Evolutionary conservation across 2,888 invertebrate genomes (phyloP), one percentile per base, ranked within the genome.

Genomic region (Archips crataeganus): DNA sequence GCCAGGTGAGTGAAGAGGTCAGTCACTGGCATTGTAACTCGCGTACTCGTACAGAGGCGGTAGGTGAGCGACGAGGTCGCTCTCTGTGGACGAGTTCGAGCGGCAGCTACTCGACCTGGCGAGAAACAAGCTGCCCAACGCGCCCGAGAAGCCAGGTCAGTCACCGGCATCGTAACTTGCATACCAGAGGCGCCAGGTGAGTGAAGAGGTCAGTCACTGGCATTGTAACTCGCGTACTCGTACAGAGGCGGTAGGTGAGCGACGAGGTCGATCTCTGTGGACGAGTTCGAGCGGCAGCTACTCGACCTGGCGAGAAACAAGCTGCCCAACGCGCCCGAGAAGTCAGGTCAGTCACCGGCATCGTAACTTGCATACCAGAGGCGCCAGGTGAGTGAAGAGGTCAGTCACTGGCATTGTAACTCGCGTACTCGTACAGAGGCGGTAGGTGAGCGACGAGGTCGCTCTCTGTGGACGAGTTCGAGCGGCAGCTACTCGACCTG

Each of bases 71-170:
- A 82, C 75, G 94, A 94, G 1, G 92, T 96, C 97, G 0, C 88
- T 97, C 11, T 94, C 95, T 0, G 87, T 91, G 0, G 95, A 96
- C 34, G 95, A 97, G 80, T 96, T 97, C 80, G 87, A 95, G 9
- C 79, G 84, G 1, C 90, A 95, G 70, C 91, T 96, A 71, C 85
- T 88, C 0, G 87, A 87, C 8, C 79, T 93, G 64, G 91, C 95
- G 0, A 84, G 88, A 4, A 88, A 87, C 62, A 83, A 91, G 68
- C 92, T 97, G 75, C 94, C 95, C 0, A 87, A 93, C 62, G 95
- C 96, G 0, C 90, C 94, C 0, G 79, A 96, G 42, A 87, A 96
- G 84, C 95, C 96, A 80, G 97, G 96, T 95, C 15, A 57, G 62
- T 45, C 39, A 15, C 15, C 2, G 6, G 15, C 15, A 15, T 1